Conservation (phyloP, 2,113 vertebrate genomes). For the Perccottus glenii region DNA sequence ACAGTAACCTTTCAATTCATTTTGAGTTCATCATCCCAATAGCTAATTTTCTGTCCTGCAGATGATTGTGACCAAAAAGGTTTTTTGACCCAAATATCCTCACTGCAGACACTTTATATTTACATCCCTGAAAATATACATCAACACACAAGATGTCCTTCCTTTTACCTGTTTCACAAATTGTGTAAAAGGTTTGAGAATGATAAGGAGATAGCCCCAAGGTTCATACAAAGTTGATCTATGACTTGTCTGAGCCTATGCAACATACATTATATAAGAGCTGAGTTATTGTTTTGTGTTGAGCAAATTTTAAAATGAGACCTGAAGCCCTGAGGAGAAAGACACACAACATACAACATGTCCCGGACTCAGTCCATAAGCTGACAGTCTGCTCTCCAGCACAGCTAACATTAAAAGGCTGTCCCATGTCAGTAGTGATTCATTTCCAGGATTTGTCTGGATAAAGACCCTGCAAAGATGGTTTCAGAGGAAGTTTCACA, state of each 20-base stretch:
- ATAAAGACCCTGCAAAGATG: constrained; percentile 27
- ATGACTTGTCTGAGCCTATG: constrained; percentile 51
- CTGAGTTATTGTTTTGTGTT: constrained; percentile 40
- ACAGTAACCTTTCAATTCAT: constrained; percentile 43
- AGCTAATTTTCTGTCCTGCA: constrained; percentile 72
- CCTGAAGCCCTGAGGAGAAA: constrained; percentile 74
- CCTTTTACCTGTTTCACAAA: constrained; percentile 52
- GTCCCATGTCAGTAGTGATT: constrained; percentile 13
- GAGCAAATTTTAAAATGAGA: constrained; percentile 60
- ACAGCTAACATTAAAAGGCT: constrained; percentile 12
- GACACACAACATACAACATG: constrained; percentile 55
- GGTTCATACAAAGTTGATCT: constrained; percentile 56
- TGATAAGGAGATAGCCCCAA: constrained; percentile 48
- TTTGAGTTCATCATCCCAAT: constrained; percentile 59
- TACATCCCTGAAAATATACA: constrained; percentile 81
- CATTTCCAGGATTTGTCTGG: constrained; percentile 20
- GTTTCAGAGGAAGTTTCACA: constrained; percentile 40
- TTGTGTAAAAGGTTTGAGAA: constrained; percentile 62
- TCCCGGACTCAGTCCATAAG: constrained; percentile 53
- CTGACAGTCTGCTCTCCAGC: constrained; percentile 19
- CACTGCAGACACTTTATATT: constrained; percentile 64
- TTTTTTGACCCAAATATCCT: constrained; percentile 44
- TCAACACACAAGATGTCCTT: constrained; percentile 60
- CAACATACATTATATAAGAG: constrained; percentile 56
- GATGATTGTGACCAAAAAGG: constrained; percentile 68